Base-by-base conservation (phyloP, 2,888 invertebrate genomes). In the Mechanitis messenoides region DNA sequence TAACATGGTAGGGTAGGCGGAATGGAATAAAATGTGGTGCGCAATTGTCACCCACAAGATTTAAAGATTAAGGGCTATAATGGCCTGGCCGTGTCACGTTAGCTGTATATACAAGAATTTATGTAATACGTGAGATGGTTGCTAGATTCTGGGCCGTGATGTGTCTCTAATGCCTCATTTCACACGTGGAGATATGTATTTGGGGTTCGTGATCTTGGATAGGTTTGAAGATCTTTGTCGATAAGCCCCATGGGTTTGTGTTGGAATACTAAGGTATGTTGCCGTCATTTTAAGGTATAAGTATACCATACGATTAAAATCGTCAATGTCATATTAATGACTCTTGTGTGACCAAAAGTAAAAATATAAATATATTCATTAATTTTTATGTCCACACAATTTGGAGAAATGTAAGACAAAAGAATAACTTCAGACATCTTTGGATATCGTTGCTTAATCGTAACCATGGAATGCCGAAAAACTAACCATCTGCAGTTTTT, bases 81-180 rank as follows among this genome's bases (percentile, higher is more conserved):
- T 45, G 4, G 33, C 7, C 50, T 5, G 9, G 3, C 38, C 12
- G 20, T 31, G 3, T 42, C n/a, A 20, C 31, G 58, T 35, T 12
- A 11, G 42, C 33, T 57, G 54, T 60, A 45, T 31, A 46, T 66
- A 55, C 58, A 67, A 65, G 71, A 69, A 72, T 71, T 70, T 71
- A 58, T 65, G 66, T 60, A 59, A 62, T 56, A 71, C 72, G 72
- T 72, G 72, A 70, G 66, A 65, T 64, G 73, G 55, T 62, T 73
- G 45, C 56, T 54, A 64, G 67, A 68, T 66, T 62, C 53, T 45
- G 56, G 55, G 58, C 54, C 60, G 58, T 59, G 57, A 64, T 64
- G 66, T 63, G 67, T 59, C 59, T 55, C 56, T 62, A 62, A 68
- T 64, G 67, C 65, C 67, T 61, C 68, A 65, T 62, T 69, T 69